Percentiles rank a stretch among this genome's conserved stretches.
These are phyloP conservation scores for Antheraea pernyi DNA, from an alignment of 1,140 invertebrate genomes.

Conservation along the genomic window DNA sequence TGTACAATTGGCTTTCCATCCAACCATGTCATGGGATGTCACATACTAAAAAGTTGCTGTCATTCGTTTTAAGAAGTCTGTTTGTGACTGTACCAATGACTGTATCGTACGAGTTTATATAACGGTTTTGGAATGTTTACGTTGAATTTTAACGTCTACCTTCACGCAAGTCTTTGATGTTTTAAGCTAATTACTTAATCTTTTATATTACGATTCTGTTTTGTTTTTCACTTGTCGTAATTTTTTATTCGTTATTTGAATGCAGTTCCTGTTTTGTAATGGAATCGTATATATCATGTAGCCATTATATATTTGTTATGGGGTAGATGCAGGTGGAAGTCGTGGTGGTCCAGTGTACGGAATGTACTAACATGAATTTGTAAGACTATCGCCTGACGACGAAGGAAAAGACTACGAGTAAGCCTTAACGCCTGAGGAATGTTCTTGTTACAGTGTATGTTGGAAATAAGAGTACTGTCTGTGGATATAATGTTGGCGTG, in stretches of 20 bases:
- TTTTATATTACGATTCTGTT: background rate
- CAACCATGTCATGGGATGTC: too few relatives aligned
- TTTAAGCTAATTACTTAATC: constrained; percentile 21
- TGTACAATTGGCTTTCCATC: too few relatives aligned
- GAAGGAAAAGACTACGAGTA: too few relatives aligned
- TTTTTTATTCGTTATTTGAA: background rate
- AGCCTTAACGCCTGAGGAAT: too few relatives aligned
- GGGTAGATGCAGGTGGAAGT: too few relatives aligned
- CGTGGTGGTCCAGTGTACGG: too few relatives aligned
- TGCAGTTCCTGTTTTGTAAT: background rate
- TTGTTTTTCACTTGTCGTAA: background rate
- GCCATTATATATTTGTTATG: background rate
- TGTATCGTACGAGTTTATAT: constrained; percentile 10
- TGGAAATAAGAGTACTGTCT: too few relatives aligned
- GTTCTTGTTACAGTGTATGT: too few relatives aligned
- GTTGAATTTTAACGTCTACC: constrained; percentile 9
- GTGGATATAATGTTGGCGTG: too few relatives aligned
- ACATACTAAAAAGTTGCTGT: too few relatives aligned
- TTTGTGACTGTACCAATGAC: constrained; percentile 2
- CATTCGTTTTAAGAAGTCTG: background rate
- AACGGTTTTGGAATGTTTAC: constrained; percentile 14
- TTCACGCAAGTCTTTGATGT: constrained; percentile 17
- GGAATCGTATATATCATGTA: background rate
- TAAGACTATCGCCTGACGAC: too few relatives aligned
- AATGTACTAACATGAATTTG: too few relatives aligned